Evolutionary conservation across 2,113 vertebrate species (phyloP), one percentile per base, ranked within the genome.

Genomic region (Gambusia holbrooki): DNA sequence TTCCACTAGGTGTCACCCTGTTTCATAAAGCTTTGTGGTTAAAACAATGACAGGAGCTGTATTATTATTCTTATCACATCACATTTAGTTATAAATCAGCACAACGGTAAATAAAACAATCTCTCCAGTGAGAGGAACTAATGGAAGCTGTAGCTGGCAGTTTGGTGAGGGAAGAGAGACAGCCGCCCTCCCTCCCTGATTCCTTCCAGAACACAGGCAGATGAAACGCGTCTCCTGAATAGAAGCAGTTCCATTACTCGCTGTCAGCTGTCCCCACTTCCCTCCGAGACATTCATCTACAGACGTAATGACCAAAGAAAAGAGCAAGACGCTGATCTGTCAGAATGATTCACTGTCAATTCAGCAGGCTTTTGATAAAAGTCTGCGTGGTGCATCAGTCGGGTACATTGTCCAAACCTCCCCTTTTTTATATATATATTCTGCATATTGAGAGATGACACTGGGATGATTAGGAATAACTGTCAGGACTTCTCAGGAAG

Each of bases 331-430:
- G 58, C 81, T 73, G 65, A 83, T 88, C 80, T 87, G 90, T 89
- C 91, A 87, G 76, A 61, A 81, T 92, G 92, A 94, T 91, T 93
- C 87, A 93, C 91, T 88, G 81, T 88, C 91, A 91, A 82, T 87
- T 90, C 83, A 77, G 29, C 22, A 1, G 15, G 65, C 75, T 89
- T 88, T 84, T 82, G 85, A 73, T 68, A 80, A 87, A 69, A 69
- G 71, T 32, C 27, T 0, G 14, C 71, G 69, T 62, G 22, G 69
- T 72, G 84, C 77, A 45, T 73, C 74, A 45, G 62, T 62, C 9
- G 25, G 28, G 58, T 1, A 27, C 70, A 79, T n/a, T 15, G 33
- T 73, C 28, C 69, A 29, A 0, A 81, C 60, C 75, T 70, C 54
- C 73, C 45, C 7, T 8, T 22, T 4, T 51, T 64, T 40, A n/a